Evolutionary conservation across 1,140 invertebrate genomes (phyloP).

Genomic region (Sycophila sp.): DNA sequence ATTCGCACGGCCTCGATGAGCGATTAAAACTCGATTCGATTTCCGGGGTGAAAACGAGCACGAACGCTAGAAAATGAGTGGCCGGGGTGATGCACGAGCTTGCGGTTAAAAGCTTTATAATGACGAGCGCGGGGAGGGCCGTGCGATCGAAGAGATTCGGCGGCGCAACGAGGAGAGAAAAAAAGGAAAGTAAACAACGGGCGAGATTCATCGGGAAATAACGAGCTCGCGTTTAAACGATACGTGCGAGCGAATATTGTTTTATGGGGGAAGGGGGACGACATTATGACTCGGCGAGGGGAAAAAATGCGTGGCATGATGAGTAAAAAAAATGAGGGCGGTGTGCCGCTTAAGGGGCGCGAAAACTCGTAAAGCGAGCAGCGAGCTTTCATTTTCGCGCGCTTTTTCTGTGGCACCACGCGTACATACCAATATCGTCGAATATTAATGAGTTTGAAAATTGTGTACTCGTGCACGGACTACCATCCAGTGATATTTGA

Average conservation of each 20-base stretch:
- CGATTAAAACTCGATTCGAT: no score
- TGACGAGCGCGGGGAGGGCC: not conserved
- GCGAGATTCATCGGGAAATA: not conserved
- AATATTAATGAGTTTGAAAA: conserved; percentile 9
- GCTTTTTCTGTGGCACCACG: not conserved
- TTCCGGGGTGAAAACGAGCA: no score
- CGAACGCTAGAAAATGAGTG: no score
- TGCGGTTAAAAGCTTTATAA: not conserved
- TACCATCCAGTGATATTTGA: no score
- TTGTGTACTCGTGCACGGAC: not conserved
- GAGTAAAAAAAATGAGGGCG: no score
- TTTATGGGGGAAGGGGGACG: not conserved
- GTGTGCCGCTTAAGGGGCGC: not conserved
- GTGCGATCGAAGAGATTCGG: not conserved
- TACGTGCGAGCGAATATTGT: no score
- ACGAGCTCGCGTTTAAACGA: not conserved
- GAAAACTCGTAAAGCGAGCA: no score
- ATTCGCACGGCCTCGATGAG: no score
- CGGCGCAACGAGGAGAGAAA: not conserved
- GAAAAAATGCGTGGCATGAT: no score
- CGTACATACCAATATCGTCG: not conserved
- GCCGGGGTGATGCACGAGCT: not conserved
- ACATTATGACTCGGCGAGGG: no score
- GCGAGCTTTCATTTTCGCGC: not conserved
- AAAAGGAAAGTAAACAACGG: no score